Conservation (phyloP, 2,797 vertebrate genomes). For the Euthynnus affinis region DNA sequence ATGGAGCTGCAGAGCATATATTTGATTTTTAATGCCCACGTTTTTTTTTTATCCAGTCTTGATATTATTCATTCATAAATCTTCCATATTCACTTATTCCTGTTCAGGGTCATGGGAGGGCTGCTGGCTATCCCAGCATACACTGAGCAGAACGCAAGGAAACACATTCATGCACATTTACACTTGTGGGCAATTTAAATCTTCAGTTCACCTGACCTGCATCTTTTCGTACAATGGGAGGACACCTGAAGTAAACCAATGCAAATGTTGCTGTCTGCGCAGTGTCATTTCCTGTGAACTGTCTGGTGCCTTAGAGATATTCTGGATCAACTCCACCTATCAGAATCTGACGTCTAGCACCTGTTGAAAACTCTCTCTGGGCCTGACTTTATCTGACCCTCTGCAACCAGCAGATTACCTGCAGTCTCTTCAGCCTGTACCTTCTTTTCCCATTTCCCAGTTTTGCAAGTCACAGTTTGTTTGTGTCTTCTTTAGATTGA, state of each 20-base stretch:
- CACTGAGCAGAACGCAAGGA: conserved; percentile 30
- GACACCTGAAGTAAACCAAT: conserved; percentile 25
- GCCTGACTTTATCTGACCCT: background rate
- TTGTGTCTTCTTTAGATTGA: background rate
- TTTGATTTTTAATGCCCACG: conserved; percentile 46
- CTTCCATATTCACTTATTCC: conserved; percentile 48
- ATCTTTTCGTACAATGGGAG: conserved; percentile 2
- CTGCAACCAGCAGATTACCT: background rate
- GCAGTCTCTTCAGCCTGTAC: background rate
- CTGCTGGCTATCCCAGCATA: conserved; percentile 16
- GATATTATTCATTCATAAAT: conserved; percentile 59
- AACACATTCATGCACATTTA: conserved; percentile 40
- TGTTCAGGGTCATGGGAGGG: conserved; percentile 45
- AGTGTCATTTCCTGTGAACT: conserved; percentile 20
- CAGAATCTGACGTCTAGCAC: conserved; percentile 18
- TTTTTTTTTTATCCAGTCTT: conserved; percentile 40
- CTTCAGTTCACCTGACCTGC: conserved; percentile 42
- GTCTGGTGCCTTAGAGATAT: conserved; percentile 24
- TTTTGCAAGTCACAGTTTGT: background rate
- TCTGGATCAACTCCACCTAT: conserved; percentile 36
- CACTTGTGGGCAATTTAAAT: conserved; percentile 39
- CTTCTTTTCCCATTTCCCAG: background rate
- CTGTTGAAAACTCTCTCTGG: conserved; percentile 1
- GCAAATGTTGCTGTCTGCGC: background rate
- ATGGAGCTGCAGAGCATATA: conserved; percentile 14